Base-by-base conservation (phyloP, 2,113 vertebrate species). In the Hirundichthys speculiger region DNA sequence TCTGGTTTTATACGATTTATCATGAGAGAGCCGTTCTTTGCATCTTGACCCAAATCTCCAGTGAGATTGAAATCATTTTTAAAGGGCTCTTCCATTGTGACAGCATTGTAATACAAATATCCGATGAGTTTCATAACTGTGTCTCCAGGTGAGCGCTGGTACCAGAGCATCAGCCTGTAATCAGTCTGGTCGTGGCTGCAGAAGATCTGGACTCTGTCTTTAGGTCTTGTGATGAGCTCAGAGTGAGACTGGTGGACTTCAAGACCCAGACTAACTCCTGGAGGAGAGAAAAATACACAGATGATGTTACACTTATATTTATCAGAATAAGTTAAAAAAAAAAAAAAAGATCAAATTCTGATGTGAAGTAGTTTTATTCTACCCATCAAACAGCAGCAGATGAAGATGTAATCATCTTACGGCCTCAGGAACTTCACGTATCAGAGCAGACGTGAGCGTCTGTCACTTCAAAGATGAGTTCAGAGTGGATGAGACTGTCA, bases 121-220 rank as follows among this genome's bases (percentile, higher is more conserved):
- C 79, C 86, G 2, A 87, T 75, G n/a, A 83, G 79, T 41, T 59
- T 75, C 42, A 88, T 38, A 8, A 69, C 67, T 12, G 49, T 69
- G 34, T 65, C 57, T 73, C 63, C 71, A 43, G 60, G 55, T n/a
- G 59, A n/a, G 12, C 25, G 75, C 45, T 73, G 82, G 75, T 86
- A 89, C 88, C 88, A 89, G 13, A 79, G 66, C 69, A 88, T 89
- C 47, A 46, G 0, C 0, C 48, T 61, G 61, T 66, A 88, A 55
- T 80, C 62, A 0, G 52, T 46, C 56, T 52, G 45, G 4, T 64
- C 43, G 20, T 88, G 77, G 13, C 7, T 67, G 62, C 86, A 90
- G 67, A 60, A 39, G 9, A 89, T 62, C 53, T 72, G 15, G 1
- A 68, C 69, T 12, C 21, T 45, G 2, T 60, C 27, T 8, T 53